Conservation (phyloP, 2,797 vertebrate species). For the Percopsis omiscomaycus region DNA sequence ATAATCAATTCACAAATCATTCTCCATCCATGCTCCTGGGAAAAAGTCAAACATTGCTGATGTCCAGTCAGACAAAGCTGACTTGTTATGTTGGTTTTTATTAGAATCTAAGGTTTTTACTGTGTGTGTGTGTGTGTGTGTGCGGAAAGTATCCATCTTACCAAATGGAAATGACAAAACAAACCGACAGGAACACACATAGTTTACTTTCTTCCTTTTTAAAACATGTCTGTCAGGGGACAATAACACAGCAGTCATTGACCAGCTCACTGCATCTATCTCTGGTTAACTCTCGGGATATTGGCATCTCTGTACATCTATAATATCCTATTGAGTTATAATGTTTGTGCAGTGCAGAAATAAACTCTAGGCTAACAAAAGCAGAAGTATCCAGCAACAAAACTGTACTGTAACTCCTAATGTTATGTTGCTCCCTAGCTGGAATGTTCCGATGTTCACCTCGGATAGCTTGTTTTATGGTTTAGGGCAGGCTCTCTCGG, state of each 20-base stretch:
- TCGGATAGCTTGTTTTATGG: constrained; percentile 35
- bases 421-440: constrained; percentile 21
- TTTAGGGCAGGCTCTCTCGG: constrained; percentile 27
- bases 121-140: no score
- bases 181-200: no score
- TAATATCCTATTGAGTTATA: constrained; percentile 19
- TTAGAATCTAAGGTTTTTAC: no score
- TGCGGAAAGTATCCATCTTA: no score
- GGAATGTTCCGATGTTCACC: constrained; percentile 14
- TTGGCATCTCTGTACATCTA: constrained; percentile 6
- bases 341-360: constrained; percentile 18
- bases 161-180: no score
- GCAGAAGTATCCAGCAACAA: constrained; percentile 1
- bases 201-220: background rate
- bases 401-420: constrained; percentile 38
- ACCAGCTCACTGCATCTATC: constrained; percentile 18
- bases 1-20: no score
- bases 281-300: background rate
- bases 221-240: constrained; percentile 25
- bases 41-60: no score
- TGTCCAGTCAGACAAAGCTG: no score
- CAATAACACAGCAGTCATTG: constrained; percentile 10
- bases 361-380: constrained; percentile 18
- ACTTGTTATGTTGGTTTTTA: no score
- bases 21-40: no score